These are phyloP conservation scores for Melitaea athalia DNA, from an alignment of 2,888 invertebrate genomes.

Conservation along the genomic window DNA sequence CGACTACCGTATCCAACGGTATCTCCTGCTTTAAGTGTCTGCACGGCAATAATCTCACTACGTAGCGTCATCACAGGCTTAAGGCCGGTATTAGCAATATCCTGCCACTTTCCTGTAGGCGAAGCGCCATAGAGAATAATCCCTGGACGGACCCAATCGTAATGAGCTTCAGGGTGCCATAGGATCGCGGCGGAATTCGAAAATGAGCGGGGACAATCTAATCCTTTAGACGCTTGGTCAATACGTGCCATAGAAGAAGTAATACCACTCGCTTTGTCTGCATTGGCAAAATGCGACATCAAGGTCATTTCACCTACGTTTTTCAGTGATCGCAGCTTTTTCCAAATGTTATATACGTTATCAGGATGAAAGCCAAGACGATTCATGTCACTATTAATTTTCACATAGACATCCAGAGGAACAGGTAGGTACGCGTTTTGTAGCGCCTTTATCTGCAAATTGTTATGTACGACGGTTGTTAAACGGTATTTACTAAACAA, in stretches of 20 bases:
- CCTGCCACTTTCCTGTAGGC: neutral
- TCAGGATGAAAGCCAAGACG: neutral
- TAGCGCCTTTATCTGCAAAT: neutral
- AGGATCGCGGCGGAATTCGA: neutral
- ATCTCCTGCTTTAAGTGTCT: neutral
- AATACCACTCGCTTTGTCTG: neutral
- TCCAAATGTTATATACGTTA: neutral
- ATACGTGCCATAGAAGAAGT: neutral
- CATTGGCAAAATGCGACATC: slow-evolving; percentile 2
- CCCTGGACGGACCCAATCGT: neutral
- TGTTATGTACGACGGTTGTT: neutral
- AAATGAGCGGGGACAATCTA: neutral
- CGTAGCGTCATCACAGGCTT: neutral
- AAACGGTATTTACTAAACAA: neutral
- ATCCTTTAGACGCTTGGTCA: neutral
- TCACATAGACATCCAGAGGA: neutral
- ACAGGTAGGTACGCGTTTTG: neutral
- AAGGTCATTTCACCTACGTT: neutral
- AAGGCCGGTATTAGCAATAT: neutral
- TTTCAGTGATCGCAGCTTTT: neutral
- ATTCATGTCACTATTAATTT: slow-evolving; percentile 1
- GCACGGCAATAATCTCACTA: slow-evolving; percentile 4
- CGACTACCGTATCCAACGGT: slow-evolving; percentile 1
- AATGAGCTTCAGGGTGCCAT: slow-evolving; percentile 1
- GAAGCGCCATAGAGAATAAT: slow-evolving; percentile 3